phyloP scores from a whole-genome alignment of 1,140 invertebrate species.

The Drepana arcuata region DNA sequence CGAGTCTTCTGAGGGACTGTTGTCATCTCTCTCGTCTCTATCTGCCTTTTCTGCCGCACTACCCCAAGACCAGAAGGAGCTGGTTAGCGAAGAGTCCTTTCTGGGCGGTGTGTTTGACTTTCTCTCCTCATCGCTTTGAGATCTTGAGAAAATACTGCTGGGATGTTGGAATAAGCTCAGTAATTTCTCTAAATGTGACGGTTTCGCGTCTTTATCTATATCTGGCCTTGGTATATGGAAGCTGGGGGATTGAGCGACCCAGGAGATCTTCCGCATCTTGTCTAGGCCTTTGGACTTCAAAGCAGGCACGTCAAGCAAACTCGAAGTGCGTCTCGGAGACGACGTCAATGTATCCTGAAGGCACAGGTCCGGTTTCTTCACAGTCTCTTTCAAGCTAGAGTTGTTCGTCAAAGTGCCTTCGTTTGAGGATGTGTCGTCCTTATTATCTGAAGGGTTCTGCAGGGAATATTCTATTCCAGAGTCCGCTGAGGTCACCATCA shows the following conservation, averaged over 20 bases:
- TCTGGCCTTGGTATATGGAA: slow-evolving; percentile 51
- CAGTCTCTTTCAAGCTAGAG: slow-evolving; percentile 49
- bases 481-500: slow-evolving; percentile 65
- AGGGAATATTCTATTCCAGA: slow-evolving; percentile 65
- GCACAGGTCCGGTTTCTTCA: slow-evolving; percentile 24
- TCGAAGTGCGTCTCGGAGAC: slow-evolving; percentile 53
- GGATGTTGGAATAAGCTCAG: slow-evolving; percentile 73
- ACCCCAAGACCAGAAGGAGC: slow-evolving; percentile 67
- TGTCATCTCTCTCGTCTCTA: slow-evolving; percentile 45
- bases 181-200: slow-evolving; percentile 71
- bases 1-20: slow-evolving; percentile 50
- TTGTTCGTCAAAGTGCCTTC: slow-evolving; percentile 66
- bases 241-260: slow-evolving; percentile 65
- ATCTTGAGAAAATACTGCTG: slow-evolving; percentile 66
- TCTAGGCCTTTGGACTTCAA: slow-evolving; percentile 53
- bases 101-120: slow-evolving; percentile 58
- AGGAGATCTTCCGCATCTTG: slow-evolving; percentile 71
- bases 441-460: slow-evolving; percentile 46
- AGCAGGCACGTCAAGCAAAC: slow-evolving; percentile 59
- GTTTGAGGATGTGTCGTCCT: slow-evolving; percentile 59
- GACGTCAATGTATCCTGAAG: slow-evolving; percentile 43
- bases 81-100: slow-evolving; percentile 53
- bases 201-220: slow-evolving; percentile 52
- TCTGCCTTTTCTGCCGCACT: slow-evolving; percentile 39
- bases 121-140: slow-evolving; percentile 43